A percentile compares a stretch with the other conserved stretches of the same genome.
These are phyloP conservation scores for Arbacia lixula DNA, from an alignment of 53 echinoderm and acorn worm species.

Conservation along the genomic window DNA sequence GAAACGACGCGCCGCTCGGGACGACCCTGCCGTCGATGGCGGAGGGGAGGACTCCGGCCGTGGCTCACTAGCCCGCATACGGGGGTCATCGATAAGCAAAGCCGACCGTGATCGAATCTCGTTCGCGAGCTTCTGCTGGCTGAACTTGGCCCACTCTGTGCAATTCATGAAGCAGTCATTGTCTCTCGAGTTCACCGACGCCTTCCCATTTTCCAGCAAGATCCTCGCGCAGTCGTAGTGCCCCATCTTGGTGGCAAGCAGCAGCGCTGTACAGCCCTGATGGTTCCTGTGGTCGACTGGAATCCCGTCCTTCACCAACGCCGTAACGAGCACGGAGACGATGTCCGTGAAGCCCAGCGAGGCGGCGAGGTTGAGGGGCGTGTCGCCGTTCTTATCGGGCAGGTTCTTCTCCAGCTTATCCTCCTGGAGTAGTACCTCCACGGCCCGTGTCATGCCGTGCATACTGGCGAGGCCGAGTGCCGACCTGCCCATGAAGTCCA, in stretches of 20 bases:
- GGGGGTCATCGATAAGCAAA: slow-evolving; percentile 36
- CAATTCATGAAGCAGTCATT: slow-evolving; percentile 93
- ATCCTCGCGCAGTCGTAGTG: slow-evolving; percentile 88
- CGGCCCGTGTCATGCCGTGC: slow-evolving; percentile 65
- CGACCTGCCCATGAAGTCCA: slow-evolving; percentile 76
- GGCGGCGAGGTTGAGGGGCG: slow-evolving; percentile 90
- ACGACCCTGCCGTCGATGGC: slow-evolving; percentile 13
- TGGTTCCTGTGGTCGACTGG: slow-evolving; percentile 77
- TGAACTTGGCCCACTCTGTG: slow-evolving; percentile 88
- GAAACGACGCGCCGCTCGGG: slow-evolving; percentile 52
- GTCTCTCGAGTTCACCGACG: slow-evolving; percentile 87
- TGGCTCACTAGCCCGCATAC: slow-evolving; percentile 9
- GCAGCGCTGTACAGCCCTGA: slow-evolving; percentile 92
- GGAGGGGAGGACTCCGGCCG: slow-evolving; percentile 37
- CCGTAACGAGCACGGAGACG: slow-evolving; percentile 61
- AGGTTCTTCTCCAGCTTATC: slow-evolving; percentile 79
- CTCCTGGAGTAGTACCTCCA: slow-evolving; percentile 65
- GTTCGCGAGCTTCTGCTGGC: slow-evolving; percentile 59
- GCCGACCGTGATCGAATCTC: slow-evolving; percentile 62
- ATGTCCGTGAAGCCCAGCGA: slow-evolving; percentile 68
- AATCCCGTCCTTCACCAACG: slow-evolving; percentile 75
- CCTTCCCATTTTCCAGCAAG: slow-evolving; percentile 74
- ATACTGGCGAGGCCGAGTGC: slow-evolving; percentile 79
- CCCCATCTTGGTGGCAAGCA: slow-evolving; percentile 88
- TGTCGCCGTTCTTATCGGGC: slow-evolving; percentile 83